Evolutionary conservation across 2,888 invertebrate genomes (phyloP).

Genomic region (Drosophila gaucha): DNA sequence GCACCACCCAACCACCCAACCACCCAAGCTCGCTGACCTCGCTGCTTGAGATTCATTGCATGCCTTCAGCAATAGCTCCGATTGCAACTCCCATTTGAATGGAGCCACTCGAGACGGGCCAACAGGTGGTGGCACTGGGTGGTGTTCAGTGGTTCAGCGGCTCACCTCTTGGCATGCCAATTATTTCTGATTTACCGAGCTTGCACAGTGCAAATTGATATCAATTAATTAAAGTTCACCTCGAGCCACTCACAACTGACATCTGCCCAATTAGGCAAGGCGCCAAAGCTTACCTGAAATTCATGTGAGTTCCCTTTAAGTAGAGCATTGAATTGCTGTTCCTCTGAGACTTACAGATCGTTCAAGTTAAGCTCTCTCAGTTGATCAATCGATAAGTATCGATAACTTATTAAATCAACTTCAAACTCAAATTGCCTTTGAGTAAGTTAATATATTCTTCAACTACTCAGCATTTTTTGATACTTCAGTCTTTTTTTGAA

Average conservation of each 20-base stretch:
- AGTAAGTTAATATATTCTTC: background rate
- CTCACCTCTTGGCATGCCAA: constrained; percentile 2
- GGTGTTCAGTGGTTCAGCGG: background rate
- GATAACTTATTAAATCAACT: background rate
- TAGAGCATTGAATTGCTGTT: too few relatives aligned
- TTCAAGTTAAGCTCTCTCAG: background rate
- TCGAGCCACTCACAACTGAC: background rate
- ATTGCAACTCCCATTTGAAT: background rate
- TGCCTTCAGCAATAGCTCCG: constrained; percentile 13
- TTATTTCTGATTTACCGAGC: constrained; percentile 2
- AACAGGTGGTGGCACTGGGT: constrained; percentile 3
- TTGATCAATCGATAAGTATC: background rate
- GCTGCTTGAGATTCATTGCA: constrained; percentile 32
- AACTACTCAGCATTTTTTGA: too few relatives aligned
- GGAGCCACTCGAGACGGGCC: too few relatives aligned
- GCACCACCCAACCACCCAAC: background rate
- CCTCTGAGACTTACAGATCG: too few relatives aligned
- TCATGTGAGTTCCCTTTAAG: too few relatives aligned
- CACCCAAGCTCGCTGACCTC: constrained; percentile 7
- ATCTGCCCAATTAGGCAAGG: background rate
- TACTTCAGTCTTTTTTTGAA: too few relatives aligned
- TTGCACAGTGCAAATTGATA: constrained; percentile 3
- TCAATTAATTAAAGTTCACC: background rate
- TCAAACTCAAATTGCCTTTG: too few relatives aligned
- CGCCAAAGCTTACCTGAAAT: too few relatives aligned